Evolutionary conservation across 53 echinoderm and acorn worm genomes (phyloP).

Genomic region (Pentamera pediparva): DNA sequence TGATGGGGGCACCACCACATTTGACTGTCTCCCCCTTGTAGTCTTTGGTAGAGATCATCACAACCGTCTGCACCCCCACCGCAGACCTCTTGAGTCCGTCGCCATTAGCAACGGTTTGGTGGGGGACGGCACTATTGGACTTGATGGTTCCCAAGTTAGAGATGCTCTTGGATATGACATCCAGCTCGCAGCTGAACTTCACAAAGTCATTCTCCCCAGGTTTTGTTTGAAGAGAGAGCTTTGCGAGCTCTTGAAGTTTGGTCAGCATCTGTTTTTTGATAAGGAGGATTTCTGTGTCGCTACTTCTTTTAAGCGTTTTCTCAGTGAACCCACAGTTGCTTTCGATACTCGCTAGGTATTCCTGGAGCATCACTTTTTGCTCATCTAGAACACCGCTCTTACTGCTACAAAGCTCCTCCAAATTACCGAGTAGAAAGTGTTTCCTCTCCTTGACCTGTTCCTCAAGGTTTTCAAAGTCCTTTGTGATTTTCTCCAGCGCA

Average conservation of each 20-base stretch:
- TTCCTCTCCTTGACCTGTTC: slow-evolving; percentile 65
- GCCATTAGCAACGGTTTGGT: slow-evolving; percentile 80
- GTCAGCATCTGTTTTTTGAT: slow-evolving; percentile 93
- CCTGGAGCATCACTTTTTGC: slow-evolving; percentile 61
- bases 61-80: slow-evolving; percentile 74
- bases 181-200: slow-evolving; percentile 57
- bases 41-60: slow-evolving; percentile 83
- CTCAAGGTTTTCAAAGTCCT: slow-evolving; percentile 70
- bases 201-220: slow-evolving; percentile 95
- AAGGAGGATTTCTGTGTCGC: slow-evolving; percentile 81
- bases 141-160: slow-evolving; percentile 72
- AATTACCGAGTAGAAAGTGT: slow-evolving; percentile 57
- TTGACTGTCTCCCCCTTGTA: slow-evolving; percentile 70
- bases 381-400: slow-evolving; percentile 82
- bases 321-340: slow-evolving; percentile 93
- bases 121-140: slow-evolving; percentile 90
- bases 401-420: slow-evolving; percentile 68
- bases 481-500: slow-evolving; percentile 63
- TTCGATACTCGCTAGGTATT: slow-evolving; percentile 69
- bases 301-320: slow-evolving; percentile 75
- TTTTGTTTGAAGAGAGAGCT: slow-evolving; percentile 59
- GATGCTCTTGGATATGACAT: slow-evolving; percentile 70
- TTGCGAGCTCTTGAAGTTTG: slow-evolving; percentile 77
- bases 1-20: slow-evolving; percentile 63
- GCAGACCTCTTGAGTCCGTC: slow-evolving; percentile 86